Base-by-base conservation (phyloP, 1,140 invertebrate species). In the Leptopilina clavipes region DNA sequence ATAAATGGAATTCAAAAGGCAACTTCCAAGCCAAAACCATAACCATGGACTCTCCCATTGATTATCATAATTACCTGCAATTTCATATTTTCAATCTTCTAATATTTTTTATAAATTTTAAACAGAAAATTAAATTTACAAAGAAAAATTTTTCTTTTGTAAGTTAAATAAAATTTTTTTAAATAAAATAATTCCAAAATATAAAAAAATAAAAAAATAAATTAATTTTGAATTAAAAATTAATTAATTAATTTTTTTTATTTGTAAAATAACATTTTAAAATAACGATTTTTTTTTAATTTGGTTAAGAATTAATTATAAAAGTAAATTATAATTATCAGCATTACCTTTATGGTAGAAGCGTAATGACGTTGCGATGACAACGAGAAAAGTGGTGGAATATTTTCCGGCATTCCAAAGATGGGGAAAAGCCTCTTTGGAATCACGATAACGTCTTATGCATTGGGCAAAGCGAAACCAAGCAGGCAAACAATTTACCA, bases 381-480 rank as follows among this genome's bases (percentile, higher is more conserved):
- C 96, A 5, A 98, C 98, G 75, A 99, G 94, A 91, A 99, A 99
- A 0, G 98, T 98, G 0, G 98, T 99, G 0, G 97, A 96, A 90
- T 99, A 99, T 92, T 99, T 99, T 70, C 96, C 97, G 18, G 98
- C 99, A 91, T 99, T 99, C 0, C 96, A 96, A 44, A 98, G 90
- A 91, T 99, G 98, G 0, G 98, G 98, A 90, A 98, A 99, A 1
- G 95, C 95, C 85, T 98, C 96, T 81, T 93, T 93, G 0, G 95
- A 95, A 87, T 98, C 96, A 0, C 94, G 89, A 89, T 99, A 99
- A 81, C 99, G 95, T 1, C 99, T 92, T 9, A 99, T 88, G 84
- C 99, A 99, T 88, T 99, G 99, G 22, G 98, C 96, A 91, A 99
- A 99, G 70, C 98, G 94, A 84, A 98, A 98, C 97, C 97, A 99